Percentiles rank a stretch among this genome's conserved stretches.
phyloP scores from a whole-genome alignment of 2,797 vertebrate genomes.

The Botia kubotai region DNA sequence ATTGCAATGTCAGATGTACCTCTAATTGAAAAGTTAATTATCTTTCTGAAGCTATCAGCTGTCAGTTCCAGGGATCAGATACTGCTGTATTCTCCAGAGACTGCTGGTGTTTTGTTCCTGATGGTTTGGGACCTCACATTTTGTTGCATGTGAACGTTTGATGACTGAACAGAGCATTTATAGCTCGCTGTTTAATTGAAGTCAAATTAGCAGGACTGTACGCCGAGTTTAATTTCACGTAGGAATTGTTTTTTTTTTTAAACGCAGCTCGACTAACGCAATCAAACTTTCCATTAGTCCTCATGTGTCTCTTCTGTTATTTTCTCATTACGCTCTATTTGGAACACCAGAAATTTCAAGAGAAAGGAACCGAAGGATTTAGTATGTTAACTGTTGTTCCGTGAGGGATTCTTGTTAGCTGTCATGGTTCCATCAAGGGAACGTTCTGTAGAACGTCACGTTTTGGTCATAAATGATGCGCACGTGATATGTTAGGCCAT shows the following conservation, averaged over 20 bases:
- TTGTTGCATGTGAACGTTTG: slow-evolving; percentile 88
- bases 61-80: slow-evolving; percentile 91
- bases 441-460: neutral
- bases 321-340: slow-evolving; percentile 57
- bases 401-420: neutral
- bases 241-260: slow-evolving; percentile 86
- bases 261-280: slow-evolving; percentile 88
- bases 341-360: neutral
- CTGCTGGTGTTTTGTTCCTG: slow-evolving; percentile 84
- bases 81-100: slow-evolving; percentile 82
- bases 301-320: slow-evolving; percentile 81
- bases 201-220: slow-evolving; percentile 93
- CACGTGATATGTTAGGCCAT: neutral
- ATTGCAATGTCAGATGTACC: slow-evolving; percentile 82
- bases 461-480: neutral
- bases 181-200: slow-evolving; percentile 97
- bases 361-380: slow-evolving; percentile 8
- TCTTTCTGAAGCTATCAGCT: slow-evolving; percentile 96
- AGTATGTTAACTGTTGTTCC: slow-evolving; percentile 17
- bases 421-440: neutral
- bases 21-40: slow-evolving; percentile 99
- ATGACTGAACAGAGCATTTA: slow-evolving; percentile 92
- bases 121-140: slow-evolving; percentile 87
- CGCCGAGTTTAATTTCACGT: slow-evolving; percentile 90
- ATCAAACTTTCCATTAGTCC: slow-evolving; percentile 94